Base-by-base conservation (phyloP, 2,888 invertebrate species). In the Sepiola atlantica region DNA sequence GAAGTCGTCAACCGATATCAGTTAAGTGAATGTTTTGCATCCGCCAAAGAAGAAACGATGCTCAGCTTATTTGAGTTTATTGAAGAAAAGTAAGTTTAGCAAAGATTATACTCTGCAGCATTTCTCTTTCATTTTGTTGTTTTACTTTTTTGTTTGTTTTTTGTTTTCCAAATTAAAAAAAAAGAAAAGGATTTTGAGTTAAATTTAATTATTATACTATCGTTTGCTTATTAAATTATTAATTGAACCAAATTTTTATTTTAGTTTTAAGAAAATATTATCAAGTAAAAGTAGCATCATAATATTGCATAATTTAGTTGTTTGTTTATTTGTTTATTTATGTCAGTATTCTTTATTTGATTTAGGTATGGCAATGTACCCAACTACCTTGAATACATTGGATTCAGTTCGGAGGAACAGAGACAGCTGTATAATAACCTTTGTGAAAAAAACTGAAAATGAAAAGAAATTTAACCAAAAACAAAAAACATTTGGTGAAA, bases 311-410 rank as follows among this genome's bases (percentile, higher is more conserved):
- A n/a, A 55, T 54, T 35, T 12, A n/a, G 32, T 91, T 18, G 90
- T 12, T 94, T 35, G 8, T 77, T 91, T 55, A 0, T n/a, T 94
- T 35, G n/a, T 45, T 91, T 18, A 55, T 28, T 54, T 45, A 24
- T 77, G 12, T 90, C 8, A 4, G 45, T 45, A 45, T 94, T 92
- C 61, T 91, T 55, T 35, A 28, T 61, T 3, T n/a, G 12, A 95
- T 95, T 28, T 95, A 96, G 96, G 94, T 96, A 96, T 95, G 96
- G 96, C 10, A 96, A 96, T 0, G 95, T 96, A 4, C 90, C 95
- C 18, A 95, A 95, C 90, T 96, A 96, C 93, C 94, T 96, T 95
- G 96, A 96, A 91, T 95, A 94, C 91, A 96, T 96, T 94, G 96
- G 96, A 16, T 96, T 96, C 94, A 94, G 96, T 21, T 61, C 92